These are phyloP conservation scores for Aurelia sp. DNA, from an alignment of 30 jellyfish, hydroid and myxozoan genomes.

Conservation along the genomic window DNA sequence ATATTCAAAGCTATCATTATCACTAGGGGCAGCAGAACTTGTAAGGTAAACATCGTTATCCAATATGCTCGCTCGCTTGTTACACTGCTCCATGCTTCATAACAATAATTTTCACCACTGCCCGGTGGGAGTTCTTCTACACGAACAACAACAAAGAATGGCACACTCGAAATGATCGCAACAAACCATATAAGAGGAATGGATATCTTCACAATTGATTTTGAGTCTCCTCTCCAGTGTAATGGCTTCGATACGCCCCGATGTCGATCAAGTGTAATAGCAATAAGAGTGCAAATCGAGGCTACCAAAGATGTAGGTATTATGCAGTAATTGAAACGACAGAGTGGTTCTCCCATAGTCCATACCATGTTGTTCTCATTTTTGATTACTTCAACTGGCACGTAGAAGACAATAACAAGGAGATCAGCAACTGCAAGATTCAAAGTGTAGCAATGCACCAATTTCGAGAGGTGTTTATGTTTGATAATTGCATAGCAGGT, in stretches of 20 bases:
- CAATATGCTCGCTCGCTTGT: constrained; percentile 36
- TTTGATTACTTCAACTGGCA: constrained; percentile 63
- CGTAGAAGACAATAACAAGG: constrained; percentile 46
- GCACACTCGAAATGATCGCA: constrained; percentile 44
- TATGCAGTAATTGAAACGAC: constrained; percentile 59
- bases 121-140: constrained; percentile 24
- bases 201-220: constrained; percentile 21
- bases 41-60: constrained; percentile 40
- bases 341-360: constrained; percentile 72
- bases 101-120: constrained; percentile 46
- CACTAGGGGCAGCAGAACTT: constrained; percentile 35
- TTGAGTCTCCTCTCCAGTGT: constrained; percentile 65
- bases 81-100: constrained; percentile 33
- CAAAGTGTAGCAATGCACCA: constrained; percentile 69
- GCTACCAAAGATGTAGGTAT: constrained; percentile 62
- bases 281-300: constrained; percentile 65
- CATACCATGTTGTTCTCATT: constrained; percentile 50
- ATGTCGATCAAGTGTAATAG: constrained; percentile 71
- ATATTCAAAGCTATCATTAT: constrained; percentile 5
- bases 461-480: constrained; percentile 51
- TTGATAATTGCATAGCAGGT: constrained; percentile 67
- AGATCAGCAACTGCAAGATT: constrained; percentile 73
- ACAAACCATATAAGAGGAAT: constrained; percentile 69
- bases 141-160: constrained; percentile 59
- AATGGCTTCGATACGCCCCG: constrained; percentile 73